Percentiles rank a stretch among this genome's conserved stretches.
Evolutionary conservation across 2,888 invertebrate genomes (phyloP).

Genomic region (Muschampia plurimacula): DNA sequence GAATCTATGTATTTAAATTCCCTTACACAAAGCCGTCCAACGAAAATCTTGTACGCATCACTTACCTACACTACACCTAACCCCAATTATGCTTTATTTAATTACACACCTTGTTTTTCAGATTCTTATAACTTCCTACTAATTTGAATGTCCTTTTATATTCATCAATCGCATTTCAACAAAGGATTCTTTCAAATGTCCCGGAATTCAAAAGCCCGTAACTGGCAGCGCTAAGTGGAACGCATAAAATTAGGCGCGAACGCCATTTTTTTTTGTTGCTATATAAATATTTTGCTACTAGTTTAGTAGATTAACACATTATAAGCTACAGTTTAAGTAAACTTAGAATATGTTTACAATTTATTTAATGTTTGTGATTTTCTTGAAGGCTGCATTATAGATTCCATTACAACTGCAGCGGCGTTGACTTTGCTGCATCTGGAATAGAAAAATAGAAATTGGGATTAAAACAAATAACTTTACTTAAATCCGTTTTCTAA

Average conservation of each 20-base stretch:
- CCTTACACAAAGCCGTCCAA: too few relatives aligned
- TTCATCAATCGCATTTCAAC: too few relatives aligned
- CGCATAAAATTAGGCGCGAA: neutral
- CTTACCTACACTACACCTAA: too few relatives aligned
- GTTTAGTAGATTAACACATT: neutral
- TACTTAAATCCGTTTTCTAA: too few relatives aligned
- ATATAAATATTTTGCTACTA: neutral
- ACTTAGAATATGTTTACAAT: neutral
- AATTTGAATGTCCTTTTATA: too few relatives aligned
- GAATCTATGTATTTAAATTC: too few relatives aligned
- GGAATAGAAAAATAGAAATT: conserved; percentile 23
- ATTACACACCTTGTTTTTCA: too few relatives aligned
- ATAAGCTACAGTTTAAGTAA: neutral
- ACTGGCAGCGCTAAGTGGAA: neutral
- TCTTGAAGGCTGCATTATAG: conserved; percentile 62
- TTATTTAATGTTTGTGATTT: conserved; percentile 43
- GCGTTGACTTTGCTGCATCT: conserved; percentile 76
- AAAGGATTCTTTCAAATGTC: too few relatives aligned
- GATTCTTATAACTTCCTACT: too few relatives aligned
- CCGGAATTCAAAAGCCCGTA: too few relatives aligned
- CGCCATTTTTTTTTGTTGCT: neutral
- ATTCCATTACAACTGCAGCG: conserved; percentile 68
- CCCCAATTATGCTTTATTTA: too few relatives aligned
- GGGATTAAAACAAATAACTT: neutral
- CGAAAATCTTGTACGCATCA: too few relatives aligned